Percentiles rank a stretch among this genome's conserved stretches.
These are phyloP conservation scores for Dasysyrphus tricinctus DNA, from an alignment of 2,888 invertebrate species.

Conservation along the genomic window DNA sequence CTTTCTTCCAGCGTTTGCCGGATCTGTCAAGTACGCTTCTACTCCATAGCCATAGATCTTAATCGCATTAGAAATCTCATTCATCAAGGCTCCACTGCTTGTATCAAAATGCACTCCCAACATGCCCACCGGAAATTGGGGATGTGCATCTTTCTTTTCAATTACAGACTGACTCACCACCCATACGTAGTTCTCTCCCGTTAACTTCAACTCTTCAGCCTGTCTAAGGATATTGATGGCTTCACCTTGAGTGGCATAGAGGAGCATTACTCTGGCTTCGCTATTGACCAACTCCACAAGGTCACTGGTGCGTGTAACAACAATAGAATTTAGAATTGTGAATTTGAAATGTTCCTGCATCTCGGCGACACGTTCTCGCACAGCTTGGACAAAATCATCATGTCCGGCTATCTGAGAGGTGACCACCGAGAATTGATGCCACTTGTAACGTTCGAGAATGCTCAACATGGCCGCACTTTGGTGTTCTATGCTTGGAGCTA, in stretches of 20 bases:
- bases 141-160: conserved; percentile 89
- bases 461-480: conserved; percentile 97
- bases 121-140: conserved; percentile 95
- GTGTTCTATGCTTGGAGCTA: conserved; percentile 98
- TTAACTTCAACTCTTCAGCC: conserved; percentile 83
- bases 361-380: conserved; percentile 93
- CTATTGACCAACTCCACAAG: conserved; percentile 92
- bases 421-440: conserved; percentile 97
- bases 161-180: conserved; percentile 97
- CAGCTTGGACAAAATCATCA: conserved; percentile 97
- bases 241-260: conserved; percentile 95
- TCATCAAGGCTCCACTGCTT: conserved; percentile 90
- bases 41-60: conserved; percentile 96
- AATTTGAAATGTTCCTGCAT: conserved; percentile 92
- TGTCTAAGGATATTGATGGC: conserved; percentile 90
- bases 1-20: conserved; percentile 85
- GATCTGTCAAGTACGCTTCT: conserved; percentile 92
- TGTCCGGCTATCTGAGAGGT: conserved; percentile 97
- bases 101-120: conserved; percentile 97
- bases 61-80: conserved; percentile 94
- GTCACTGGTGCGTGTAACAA: conserved; percentile 91
- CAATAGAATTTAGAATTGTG: conserved; percentile 93
- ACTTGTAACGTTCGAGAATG: conserved; percentile 96
- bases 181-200: conserved; percentile 95
- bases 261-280: conserved; percentile 95